These are phyloP conservation scores for Piprites chloris DNA, from an alignment of 2,113 vertebrate genomes.

Conservation along the genomic window DNA sequence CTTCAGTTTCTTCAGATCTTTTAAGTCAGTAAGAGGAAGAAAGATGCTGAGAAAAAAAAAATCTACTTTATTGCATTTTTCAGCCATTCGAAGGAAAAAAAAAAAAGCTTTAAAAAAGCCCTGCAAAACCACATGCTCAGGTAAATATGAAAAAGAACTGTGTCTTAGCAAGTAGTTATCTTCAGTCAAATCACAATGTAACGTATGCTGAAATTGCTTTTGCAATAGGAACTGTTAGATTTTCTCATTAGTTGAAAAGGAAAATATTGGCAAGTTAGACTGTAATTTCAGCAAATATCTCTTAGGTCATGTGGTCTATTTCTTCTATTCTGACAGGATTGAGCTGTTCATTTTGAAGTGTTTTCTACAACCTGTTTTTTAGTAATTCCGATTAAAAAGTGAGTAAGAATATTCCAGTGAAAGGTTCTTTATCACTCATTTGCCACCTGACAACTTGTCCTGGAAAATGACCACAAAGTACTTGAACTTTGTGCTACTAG, in stretches of 20 bases:
- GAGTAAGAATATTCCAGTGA: background rate
- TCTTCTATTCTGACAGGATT: background rate
- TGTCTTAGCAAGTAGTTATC: background rate
- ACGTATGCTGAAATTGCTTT: background rate
- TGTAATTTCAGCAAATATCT: background rate
- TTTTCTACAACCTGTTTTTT: background rate
- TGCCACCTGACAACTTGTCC: background rate
- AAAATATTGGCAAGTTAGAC: constrained; percentile 28
- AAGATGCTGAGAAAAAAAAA: background rate
- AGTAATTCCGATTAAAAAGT: background rate
- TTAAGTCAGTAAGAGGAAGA: background rate
- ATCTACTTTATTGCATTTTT: background rate
- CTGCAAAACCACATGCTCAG: background rate
- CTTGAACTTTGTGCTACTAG: background rate
- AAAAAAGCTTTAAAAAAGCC: background rate
- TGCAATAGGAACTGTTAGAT: background rate
- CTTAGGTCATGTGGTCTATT: background rate
- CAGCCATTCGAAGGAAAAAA: background rate
- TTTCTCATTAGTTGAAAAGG: constrained; percentile 18
- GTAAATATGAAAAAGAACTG: background rate
- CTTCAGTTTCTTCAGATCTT: background rate
- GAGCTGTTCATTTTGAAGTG: background rate
- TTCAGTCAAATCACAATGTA: background rate
- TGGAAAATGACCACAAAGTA: background rate
- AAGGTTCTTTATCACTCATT: background rate